Evolutionary conservation across 2,888 invertebrate species (phyloP).

Genomic region (Melanchra persicariae): DNA sequence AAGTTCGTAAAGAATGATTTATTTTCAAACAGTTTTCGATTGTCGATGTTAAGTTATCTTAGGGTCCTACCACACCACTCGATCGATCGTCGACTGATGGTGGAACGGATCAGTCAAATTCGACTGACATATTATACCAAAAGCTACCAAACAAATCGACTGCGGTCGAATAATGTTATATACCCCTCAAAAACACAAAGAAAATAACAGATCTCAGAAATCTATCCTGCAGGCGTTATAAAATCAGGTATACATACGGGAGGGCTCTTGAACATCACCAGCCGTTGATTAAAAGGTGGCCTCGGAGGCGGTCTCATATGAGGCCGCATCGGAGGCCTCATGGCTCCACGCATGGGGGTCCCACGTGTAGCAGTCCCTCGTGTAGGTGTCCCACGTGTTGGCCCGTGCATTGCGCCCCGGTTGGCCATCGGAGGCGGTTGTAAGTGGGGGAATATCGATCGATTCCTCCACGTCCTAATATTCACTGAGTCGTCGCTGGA

Average conservation of each 20-base stretch:
- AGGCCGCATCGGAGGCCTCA: slow-evolving; percentile 38
- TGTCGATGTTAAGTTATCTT: too few relatives aligned
- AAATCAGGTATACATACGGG: slow-evolving; percentile 71
- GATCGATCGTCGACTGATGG: too few relatives aligned
- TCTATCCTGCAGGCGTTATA: slow-evolving; percentile 27
- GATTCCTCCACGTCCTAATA: slow-evolving; percentile 46
- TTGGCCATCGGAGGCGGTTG: background rate
- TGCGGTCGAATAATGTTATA: too few relatives aligned
- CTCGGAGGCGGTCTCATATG: slow-evolving; percentile 23
- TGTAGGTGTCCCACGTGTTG: slow-evolving; percentile 3
- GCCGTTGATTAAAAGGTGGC: slow-evolving; percentile 47
- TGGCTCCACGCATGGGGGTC: background rate
- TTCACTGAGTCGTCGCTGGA: slow-evolving; percentile 27
- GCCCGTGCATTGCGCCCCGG: background rate
- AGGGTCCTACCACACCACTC: too few relatives aligned
- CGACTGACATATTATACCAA: too few relatives aligned
- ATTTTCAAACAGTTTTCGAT: too few relatives aligned
- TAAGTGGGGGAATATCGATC: slow-evolving; percentile 40
- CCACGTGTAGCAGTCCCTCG: slow-evolving; percentile 3
- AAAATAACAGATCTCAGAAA: background rate
- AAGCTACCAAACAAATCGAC: too few relatives aligned
- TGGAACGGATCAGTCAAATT: too few relatives aligned
- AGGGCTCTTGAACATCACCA: slow-evolving; percentile 58
- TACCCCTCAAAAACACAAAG: background rate
- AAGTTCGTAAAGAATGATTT: too few relatives aligned